Percentiles rank a stretch among this genome's conserved stretches.
Conservation (phyloP, 2,888 invertebrate genomes). For the Notodonta dromedarius region DNA sequence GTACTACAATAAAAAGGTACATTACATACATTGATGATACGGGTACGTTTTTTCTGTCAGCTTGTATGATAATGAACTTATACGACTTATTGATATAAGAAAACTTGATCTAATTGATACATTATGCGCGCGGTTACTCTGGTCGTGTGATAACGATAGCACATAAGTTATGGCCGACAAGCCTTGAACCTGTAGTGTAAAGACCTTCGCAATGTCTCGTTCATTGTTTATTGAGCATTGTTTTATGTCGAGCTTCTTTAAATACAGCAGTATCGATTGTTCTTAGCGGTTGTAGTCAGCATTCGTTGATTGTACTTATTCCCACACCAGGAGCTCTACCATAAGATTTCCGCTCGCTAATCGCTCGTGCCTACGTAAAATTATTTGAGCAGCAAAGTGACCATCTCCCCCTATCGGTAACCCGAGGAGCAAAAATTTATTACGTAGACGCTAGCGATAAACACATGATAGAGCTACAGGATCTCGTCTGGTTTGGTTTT, state of each 20-base stretch:
- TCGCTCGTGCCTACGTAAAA: too few relatives aligned
- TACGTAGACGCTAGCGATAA: too few relatives aligned
- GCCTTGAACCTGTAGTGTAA: slow-evolving; percentile 75
- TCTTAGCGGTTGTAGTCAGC: slow-evolving; percentile 12
- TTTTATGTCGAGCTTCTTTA: slow-evolving; percentile 34
- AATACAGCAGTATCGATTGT: slow-evolving; percentile 41
- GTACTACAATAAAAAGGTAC: too few relatives aligned
- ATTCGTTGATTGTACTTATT: slow-evolving; percentile 2
- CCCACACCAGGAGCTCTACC: background rate
- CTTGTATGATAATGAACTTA: too few relatives aligned
- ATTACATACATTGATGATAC: too few relatives aligned
- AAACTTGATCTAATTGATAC: too few relatives aligned
- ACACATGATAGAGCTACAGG: background rate
- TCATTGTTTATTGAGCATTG: slow-evolving; percentile 56
- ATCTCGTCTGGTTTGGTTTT: slow-evolving; percentile 13
- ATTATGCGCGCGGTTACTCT: slow-evolving; percentile 35
- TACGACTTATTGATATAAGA: too few relatives aligned
- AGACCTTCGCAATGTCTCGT: slow-evolving; percentile 62
- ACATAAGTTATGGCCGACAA: slow-evolving; percentile 60
- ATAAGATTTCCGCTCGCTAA: too few relatives aligned
- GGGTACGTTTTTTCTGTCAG: too few relatives aligned
- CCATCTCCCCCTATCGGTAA: too few relatives aligned
- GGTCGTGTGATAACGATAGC: slow-evolving; percentile 63
- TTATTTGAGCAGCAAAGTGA: too few relatives aligned
- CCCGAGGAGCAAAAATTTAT: too few relatives aligned